These are phyloP conservation scores for Trissolcus japonicus DNA, from an alignment of 2,888 invertebrate genomes.

Conservation along the genomic window DNA sequence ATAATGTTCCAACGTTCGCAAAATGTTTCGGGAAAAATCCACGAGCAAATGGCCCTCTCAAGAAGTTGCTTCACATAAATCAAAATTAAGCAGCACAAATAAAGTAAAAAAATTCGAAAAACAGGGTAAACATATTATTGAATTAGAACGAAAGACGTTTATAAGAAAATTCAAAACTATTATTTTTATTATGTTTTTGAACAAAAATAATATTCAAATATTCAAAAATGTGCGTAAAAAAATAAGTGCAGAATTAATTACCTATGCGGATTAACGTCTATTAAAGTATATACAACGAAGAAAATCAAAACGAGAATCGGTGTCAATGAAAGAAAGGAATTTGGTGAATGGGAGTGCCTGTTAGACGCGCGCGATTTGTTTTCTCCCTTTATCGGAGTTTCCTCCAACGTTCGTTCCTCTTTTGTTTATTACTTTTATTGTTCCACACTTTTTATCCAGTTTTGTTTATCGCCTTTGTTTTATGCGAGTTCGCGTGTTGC, in stretches of 20 bases:
- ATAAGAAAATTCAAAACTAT: too few species aligned
- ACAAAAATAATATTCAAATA: too few species aligned
- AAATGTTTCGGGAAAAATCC: conserved; percentile 17
- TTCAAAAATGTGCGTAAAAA: too few species aligned
- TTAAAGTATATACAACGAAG: conserved; percentile 29
- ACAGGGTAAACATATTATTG: too few species aligned
- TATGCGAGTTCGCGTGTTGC: conserved; percentile 1
- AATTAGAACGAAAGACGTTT: too few species aligned
- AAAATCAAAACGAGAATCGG: conserved; percentile 62
- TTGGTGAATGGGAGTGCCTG: conserved; percentile 71
- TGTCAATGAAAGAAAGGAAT: conserved; percentile 73
- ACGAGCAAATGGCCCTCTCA: conserved; percentile 6
- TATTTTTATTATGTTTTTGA: too few species aligned
- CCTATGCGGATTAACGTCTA: conserved; percentile 38
- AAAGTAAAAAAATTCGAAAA: too few species aligned
- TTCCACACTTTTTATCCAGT: background rate
- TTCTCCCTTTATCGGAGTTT: conserved; percentile 26
- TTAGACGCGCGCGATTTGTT: conserved; percentile 62
- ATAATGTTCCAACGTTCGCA: too few species aligned
- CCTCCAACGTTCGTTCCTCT: conserved; percentile 3
- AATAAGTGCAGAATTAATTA: conserved; percentile 38
- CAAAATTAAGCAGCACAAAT: too few species aligned
- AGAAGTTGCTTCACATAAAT: too few species aligned
- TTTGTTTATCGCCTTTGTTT: background rate
- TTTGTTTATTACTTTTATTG: conserved; percentile 8